phyloP scores from a whole-genome alignment of 2,113 vertebrate genomes.

The Scatophagus argus region DNA sequence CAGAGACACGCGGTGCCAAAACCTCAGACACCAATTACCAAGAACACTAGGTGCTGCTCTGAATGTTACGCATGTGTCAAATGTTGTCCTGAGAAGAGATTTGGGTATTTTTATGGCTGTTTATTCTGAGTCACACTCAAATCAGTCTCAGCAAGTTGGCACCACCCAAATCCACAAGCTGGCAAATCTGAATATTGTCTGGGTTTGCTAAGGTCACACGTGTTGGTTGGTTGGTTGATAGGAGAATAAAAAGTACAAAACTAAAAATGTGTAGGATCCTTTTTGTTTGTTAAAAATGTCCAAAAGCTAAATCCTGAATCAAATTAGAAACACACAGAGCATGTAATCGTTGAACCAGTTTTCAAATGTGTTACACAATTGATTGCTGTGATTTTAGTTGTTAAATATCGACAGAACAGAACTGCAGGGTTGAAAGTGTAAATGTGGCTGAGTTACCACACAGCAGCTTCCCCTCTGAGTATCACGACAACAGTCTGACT shows the following conservation, averaged over 20 bases:
- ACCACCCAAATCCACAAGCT: slow-evolving; percentile 52
- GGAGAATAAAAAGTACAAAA: slow-evolving; percentile 17
- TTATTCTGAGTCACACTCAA: slow-evolving; percentile 59
- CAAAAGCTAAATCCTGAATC: neutral
- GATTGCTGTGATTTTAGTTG: too few species aligned
- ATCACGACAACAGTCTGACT: slow-evolving; percentile 4
- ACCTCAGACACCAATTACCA: slow-evolving; percentile 66
- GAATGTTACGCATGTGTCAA: slow-evolving; percentile 44
- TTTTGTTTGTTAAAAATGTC: neutral
- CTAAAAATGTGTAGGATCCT: neutral
- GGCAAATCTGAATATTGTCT: slow-evolving; percentile 53
- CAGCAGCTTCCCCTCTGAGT: slow-evolving; percentile 11
- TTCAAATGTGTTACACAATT: too few species aligned
- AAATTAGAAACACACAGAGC: neutral
- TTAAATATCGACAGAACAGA: neutral
- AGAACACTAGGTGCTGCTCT: slow-evolving; percentile 29
- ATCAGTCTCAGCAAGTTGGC: slow-evolving; percentile 50
- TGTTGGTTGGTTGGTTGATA: slow-evolving; percentile 12
- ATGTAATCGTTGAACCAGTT: too few species aligned
- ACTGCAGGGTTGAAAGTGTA: slow-evolving; percentile 8
- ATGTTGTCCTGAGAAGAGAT: slow-evolving; percentile 53
- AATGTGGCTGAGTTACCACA: neutral
- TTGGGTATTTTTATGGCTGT: slow-evolving; percentile 56
- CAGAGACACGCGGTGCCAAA: slow-evolving; percentile 42
- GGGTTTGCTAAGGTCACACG: slow-evolving; percentile 35